Base-by-base conservation (phyloP, 2,888 invertebrate genomes). In the Lasioglossum pauxillum region DNA sequence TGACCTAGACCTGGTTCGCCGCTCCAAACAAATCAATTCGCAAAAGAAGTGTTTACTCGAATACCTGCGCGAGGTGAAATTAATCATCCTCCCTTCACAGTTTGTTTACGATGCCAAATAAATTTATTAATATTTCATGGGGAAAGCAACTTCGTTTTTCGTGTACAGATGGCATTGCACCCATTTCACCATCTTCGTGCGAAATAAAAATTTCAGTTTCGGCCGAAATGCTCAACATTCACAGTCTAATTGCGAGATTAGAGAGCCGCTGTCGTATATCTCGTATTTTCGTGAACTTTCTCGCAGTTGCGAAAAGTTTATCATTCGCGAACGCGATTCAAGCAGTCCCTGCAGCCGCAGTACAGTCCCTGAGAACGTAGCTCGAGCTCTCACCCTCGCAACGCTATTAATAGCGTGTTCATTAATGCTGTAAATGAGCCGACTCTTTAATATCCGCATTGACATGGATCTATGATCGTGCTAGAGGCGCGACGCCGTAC, bases 401-500 rank as follows among this genome's bases (percentile, higher is more conserved):
- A 46, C 83, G 88, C 93, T 95, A 95, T 95, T 95, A 93, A 95
- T 95, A 94, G 94, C 91, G 90, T 85, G 90, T 94, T 94, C 94
- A 94, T 95, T 95, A 95, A 93, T 94, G 93, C 94, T 92, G 93
- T 88, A 94, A 95, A 95, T 94, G 94, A 94, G 93, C 94, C 94
- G 94, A 90, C 93, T 93, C 94, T 94, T 94, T 93, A 94, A 95
- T 95, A 95, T 95, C 94, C 95, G 93, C 94, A 91, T 93, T 89
- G 83, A 91, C 80, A 80, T 82, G 83, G 80, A 86, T 74, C 80
- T 81, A 84, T 71, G 84, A 83, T 75, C 72, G 71, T 49, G 19
- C 35, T n/a, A 49, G 67, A 73, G 69, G 44, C 80, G 8, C 75
- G 72, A 73, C 71, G 74, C 81, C 60, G 74, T 53, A 8, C 71